phyloP scores from a whole-genome alignment of 35 echinoderm and acorn worm species.

The Apostichopus californicus region DNA sequence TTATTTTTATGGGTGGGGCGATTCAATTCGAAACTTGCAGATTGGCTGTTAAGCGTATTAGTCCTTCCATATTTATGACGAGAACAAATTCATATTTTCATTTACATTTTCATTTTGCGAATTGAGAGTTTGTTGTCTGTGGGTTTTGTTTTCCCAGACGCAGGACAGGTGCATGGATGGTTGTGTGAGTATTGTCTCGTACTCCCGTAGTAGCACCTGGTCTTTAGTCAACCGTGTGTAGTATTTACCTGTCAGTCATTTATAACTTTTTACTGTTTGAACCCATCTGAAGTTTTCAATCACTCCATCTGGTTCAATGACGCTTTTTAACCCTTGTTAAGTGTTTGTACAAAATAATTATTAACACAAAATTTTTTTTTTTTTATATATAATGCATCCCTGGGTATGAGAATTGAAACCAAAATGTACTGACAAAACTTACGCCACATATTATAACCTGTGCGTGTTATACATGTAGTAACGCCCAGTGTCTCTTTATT shows the following conservation, averaged over 20 bases:
- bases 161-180: neutral
- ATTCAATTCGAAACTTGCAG: too few species aligned
- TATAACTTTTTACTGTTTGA: slow-evolving; percentile 33
- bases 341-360: neutral
- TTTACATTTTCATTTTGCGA: too few species aligned
- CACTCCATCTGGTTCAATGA: neutral
- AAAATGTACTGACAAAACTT: neutral
- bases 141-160: neutral
- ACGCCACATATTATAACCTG: too few species aligned
- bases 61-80: too few species aligned
- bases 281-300: slow-evolving; percentile 16
- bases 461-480: too few species aligned
- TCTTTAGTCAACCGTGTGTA: neutral
- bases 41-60: too few species aligned
- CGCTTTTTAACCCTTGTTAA: neutral
- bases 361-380: neutral
- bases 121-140: neutral
- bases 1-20: too few species aligned
- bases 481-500: too few species aligned
- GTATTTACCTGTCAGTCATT: slow-evolving; percentile 17
- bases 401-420: neutral
- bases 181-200: slow-evolving; percentile 34
- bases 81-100: too few species aligned
- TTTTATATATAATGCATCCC: neutral
- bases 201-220: neutral